Conservation (phyloP, 2,797 vertebrate species). For the Spinibarbus caldwelli region DNA sequence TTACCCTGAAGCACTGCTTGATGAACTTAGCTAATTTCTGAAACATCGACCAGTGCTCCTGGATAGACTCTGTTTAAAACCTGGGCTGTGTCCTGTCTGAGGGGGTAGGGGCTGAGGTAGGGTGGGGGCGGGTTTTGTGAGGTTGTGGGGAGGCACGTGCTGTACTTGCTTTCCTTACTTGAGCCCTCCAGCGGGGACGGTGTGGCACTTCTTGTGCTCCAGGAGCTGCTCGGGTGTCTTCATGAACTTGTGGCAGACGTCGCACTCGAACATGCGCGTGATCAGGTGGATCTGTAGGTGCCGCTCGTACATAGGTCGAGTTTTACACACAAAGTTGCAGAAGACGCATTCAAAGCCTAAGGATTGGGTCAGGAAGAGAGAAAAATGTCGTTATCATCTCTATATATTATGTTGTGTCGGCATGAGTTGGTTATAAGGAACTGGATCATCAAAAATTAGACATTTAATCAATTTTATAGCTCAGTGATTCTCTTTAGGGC, state of each 20-base stretch:
- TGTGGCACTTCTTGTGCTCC: conserved; percentile 99
- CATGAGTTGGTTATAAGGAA: neutral
- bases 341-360: conserved; percentile 98
- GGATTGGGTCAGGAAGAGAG: conserved; percentile 8
- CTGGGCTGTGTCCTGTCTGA: conserved; percentile 10
- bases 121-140: conserved; percentile 32
- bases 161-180: conserved; percentile 99
- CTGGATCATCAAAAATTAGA: neutral
- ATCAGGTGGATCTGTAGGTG: conserved; percentile 99
- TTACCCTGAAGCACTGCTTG: conserved; percentile 39
- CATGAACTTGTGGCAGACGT: conserved; percentile 99
- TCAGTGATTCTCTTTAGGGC: neutral
- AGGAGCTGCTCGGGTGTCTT: conserved; percentile 98
- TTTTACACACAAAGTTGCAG: conserved; percentile 99
- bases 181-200: conserved; percentile 99
- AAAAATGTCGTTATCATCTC: conserved; percentile 24
- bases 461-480: neutral
- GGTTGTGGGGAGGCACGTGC: conserved; percentile 48
- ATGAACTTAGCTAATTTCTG: conserved; percentile 29
- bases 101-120: neutral
- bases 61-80: conserved; percentile 24
- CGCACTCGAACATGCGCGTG: conserved; percentile 98
- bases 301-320: conserved; percentile 96
- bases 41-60: conserved; percentile 35
- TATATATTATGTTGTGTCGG: neutral